These are phyloP conservation scores for Brachirus orientalis DNA, from an alignment of 2,113 vertebrate genomes.

Conservation along the genomic window DNA sequence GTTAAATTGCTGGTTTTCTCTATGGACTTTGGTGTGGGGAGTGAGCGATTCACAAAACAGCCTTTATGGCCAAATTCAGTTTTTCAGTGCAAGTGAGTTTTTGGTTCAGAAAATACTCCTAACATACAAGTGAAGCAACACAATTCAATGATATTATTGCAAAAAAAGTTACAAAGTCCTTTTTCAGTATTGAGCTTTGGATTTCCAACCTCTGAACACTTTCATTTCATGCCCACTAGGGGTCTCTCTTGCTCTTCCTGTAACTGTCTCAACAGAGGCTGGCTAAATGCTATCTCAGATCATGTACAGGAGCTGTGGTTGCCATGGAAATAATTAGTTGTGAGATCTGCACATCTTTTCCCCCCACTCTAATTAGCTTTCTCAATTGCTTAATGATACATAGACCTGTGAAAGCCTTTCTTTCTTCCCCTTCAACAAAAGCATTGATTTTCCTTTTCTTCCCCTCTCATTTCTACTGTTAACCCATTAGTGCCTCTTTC, in stretches of 20 bases:
- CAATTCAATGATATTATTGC: no score
- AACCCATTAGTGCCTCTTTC: constrained; percentile 82
- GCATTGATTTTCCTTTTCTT: constrained; percentile 79
- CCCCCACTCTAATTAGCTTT: constrained; percentile 84
- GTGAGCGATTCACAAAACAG: no score
- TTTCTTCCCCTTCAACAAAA: constrained; percentile 83
- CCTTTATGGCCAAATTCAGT: no score
- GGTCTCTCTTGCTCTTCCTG: constrained; percentile 69
- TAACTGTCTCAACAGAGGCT: constrained; percentile 13
- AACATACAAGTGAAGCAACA: no score
- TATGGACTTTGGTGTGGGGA: no score
- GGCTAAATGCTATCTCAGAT: constrained; percentile 63
- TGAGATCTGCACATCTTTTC: constrained; percentile 75
- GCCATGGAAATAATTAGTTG: constrained; percentile 86
- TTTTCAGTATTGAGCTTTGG: neutral
- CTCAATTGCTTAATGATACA: constrained; percentile 88
- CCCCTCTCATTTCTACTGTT: constrained; percentile 80
- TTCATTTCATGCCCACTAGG: constrained; percentile 68
- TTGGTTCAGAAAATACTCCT: no score
- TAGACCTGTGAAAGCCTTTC: constrained; percentile 84
- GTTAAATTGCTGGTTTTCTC: no score
- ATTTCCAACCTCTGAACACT: no score
- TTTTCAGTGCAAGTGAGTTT: no score
- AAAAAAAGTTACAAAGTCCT: no score
- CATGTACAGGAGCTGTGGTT: constrained; percentile 76